Evolutionary conservation across 2,888 invertebrate species (phyloP).

Genomic region (Melanargia galathea): DNA sequence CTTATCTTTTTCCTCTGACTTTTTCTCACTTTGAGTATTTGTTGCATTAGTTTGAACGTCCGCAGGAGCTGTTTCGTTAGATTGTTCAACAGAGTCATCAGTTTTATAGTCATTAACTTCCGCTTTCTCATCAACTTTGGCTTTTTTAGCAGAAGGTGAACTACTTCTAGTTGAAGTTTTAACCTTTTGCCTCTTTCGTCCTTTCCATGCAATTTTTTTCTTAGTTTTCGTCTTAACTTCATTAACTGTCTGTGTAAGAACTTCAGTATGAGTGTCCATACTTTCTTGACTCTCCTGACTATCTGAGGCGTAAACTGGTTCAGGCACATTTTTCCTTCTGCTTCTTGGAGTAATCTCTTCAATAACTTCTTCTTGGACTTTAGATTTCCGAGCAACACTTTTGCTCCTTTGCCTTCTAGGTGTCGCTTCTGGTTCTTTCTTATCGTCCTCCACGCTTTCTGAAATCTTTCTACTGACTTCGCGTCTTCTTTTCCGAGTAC

Average conservation of each 20-base stretch:
- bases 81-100: conserved; percentile 59
- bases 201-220: conserved; percentile 78
- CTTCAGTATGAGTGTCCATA: conserved; percentile 46
- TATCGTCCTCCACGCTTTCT: conserved; percentile 59
- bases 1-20: conserved; percentile 58
- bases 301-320: conserved; percentile 63
- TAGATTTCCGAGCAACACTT: conserved; percentile 65
- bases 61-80: conserved; percentile 43
- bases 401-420: conserved; percentile 66
- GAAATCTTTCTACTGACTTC: conserved; percentile 62
- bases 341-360: conserved; percentile 50
- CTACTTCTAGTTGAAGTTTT: conserved; percentile 48
- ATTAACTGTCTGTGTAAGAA: conserved; percentile 47
- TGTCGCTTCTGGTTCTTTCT: conserved; percentile 57
- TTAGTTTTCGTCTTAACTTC: conserved; percentile 61
- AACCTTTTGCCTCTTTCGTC: conserved; percentile 65
- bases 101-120: conserved; percentile 57
- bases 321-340: conserved; percentile 59
- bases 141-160: conserved; percentile 63
- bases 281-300: conserved; percentile 75
- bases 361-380: conserved; percentile 53
- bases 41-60: conserved; percentile 46
- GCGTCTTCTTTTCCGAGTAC: conserved; percentile 67
- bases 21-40: conserved; percentile 52
- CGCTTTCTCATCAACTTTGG: conserved; percentile 53